Base-by-base conservation (phyloP, 2,113 vertebrate genomes). In the Thamnophis sirtalis region DNA sequence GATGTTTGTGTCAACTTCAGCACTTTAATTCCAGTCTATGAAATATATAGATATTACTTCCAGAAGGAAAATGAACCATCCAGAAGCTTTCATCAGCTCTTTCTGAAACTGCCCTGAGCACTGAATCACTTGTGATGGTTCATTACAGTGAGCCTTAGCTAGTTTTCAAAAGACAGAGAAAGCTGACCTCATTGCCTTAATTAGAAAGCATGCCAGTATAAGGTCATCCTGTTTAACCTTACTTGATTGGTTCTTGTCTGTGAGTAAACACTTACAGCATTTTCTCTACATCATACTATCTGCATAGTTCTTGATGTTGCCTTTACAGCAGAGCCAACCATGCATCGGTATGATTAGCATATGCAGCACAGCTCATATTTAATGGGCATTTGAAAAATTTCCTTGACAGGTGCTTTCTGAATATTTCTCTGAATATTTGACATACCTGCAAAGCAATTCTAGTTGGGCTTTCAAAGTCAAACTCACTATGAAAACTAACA, bases 211-310 rank as follows among this genome's bases (percentile, higher is more conserved):
- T 49, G 91, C 33, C 19, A 3, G 91, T 91, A 90, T 49, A 5
- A 53, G 9, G 90, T 91, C 5, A 84, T 84, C 9, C 11, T 84
- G 8, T 89, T 91, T 89, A 96, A 43, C 48, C 51, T 43, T 86
- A 26, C 54, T 90, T 93, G 86, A 94, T 92, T n/a, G 85, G 56
- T 94, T 56, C 1, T 33, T 24, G 87, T 93, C 48, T 15, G 51
- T 15, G 90, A 89, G n/a, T 60, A 89, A 92, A 89, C 13, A 80
- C 8, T 88, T 88, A 33, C 1, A 54, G 26, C 17, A 28, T 49
- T 55, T 49, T 43, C 0, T 50, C 24, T 63, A 49, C 21, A 56
- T 2, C 9, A 88, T 89, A 48, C 15, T 28, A 90, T 63, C 26
- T 92, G 55, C 38, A 88, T 86, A 0, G 13, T 92, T 89, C 89